Conservation (phyloP, 2,888 invertebrate species). For the Bimastos eiseni region DNA sequence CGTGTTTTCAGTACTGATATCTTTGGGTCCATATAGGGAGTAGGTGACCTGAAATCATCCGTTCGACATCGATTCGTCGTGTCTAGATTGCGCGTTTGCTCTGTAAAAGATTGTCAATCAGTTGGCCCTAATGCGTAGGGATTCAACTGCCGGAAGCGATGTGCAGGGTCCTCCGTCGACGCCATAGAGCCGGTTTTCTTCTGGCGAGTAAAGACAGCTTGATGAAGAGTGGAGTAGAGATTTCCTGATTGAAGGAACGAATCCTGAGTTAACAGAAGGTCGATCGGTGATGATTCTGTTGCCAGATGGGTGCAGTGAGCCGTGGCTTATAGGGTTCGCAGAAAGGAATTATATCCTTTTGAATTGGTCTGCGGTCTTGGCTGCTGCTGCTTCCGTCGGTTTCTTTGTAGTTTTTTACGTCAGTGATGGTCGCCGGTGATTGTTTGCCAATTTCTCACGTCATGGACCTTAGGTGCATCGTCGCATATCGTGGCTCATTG, state of each 20-base stretch:
- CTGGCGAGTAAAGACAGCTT: too few relatives aligned
- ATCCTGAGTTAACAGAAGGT: too few relatives aligned
- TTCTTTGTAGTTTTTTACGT: not conserved
- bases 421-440: not conserved
- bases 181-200: too few relatives aligned
- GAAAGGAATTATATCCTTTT: not conserved
- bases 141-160: not conserved
- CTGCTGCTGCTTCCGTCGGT: not conserved
- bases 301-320: not conserved
- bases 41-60: not conserved
- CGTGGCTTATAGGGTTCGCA: not conserved
- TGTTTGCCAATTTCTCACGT: not conserved
- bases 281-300: too few relatives aligned
- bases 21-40: not conserved
- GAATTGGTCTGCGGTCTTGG: not conserved
- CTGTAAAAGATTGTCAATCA: not conserved
- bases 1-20: too few relatives aligned
- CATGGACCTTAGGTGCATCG: not conserved
- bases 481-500: not conserved
- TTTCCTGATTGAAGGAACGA: too few relatives aligned
- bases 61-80: not conserved
- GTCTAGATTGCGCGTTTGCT: not conserved
- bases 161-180: not conserved
- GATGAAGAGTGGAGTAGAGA: too few relatives aligned
- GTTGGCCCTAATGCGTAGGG: not conserved